phyloP scores from a whole-genome alignment of 1,140 invertebrate genomes.

The Drosophila ironensis region DNA sequence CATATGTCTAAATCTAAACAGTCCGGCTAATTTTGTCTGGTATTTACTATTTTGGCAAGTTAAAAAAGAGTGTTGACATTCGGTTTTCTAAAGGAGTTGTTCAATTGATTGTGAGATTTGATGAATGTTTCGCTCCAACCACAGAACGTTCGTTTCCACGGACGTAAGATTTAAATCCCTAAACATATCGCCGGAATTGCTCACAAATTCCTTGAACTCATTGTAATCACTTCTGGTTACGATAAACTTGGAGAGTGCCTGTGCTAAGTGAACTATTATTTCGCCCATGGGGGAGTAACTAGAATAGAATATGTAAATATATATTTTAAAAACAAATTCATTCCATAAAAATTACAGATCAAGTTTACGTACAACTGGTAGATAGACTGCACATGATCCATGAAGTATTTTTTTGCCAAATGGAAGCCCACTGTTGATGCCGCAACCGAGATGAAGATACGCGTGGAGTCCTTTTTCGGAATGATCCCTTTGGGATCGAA shows the following conservation, averaged over 20 bases:
- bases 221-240: too few species aligned
- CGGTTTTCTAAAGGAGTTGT: background rate
- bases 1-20: slow-evolving; percentile 5
- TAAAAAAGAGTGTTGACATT: too few species aligned
- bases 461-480: slow-evolving; percentile 86
- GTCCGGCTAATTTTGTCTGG: too few species aligned
- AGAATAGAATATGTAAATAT: too few species aligned
- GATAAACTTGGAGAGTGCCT: too few species aligned
- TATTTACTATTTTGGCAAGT: too few species aligned
- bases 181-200: background rate
- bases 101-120: background rate
- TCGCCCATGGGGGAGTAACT: too few species aligned
- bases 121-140: background rate
- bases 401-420: slow-evolving; percentile 85
- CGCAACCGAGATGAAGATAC: slow-evolving; percentile 83
- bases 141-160: background rate
- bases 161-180: background rate
- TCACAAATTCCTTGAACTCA: background rate
- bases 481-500: slow-evolving; percentile 84
- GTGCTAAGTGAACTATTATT: too few species aligned
- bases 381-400: slow-evolving; percentile 83
- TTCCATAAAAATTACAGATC: too few species aligned
- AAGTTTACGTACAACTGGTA: slow-evolving; percentile 83
- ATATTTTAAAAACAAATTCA: too few species aligned
- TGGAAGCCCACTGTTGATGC: slow-evolving; percentile 84